Conservation (phyloP, 2,797 vertebrate genomes). For the Coregonus suidteri region DNA sequence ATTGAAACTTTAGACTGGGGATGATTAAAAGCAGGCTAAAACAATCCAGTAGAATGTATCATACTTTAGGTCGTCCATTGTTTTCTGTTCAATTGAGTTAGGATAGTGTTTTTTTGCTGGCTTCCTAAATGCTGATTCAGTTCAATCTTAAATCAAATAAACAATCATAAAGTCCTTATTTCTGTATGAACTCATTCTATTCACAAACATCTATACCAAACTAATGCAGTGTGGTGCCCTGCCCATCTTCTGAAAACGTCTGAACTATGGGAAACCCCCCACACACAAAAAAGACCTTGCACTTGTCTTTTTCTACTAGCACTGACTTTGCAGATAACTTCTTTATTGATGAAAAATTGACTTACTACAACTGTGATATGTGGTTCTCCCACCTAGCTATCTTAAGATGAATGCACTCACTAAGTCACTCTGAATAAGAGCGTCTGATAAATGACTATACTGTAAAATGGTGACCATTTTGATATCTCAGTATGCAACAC, state of each 20-base stretch:
- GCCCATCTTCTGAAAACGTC: too few relatives aligned
- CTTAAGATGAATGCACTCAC: too few relatives aligned
- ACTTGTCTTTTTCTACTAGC: too few relatives aligned
- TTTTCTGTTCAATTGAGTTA: constrained; percentile 32
- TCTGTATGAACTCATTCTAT: constrained; percentile 30
- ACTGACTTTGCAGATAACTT: too few relatives aligned
- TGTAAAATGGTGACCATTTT: too few relatives aligned
- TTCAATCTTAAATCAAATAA: constrained; percentile 34
- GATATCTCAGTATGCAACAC: not conserved
- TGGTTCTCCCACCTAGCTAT: too few relatives aligned
- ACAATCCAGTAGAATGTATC: constrained; percentile 30
- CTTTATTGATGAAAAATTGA: too few relatives aligned
- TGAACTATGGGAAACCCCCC: too few relatives aligned
- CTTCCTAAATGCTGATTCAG: constrained; percentile 39
- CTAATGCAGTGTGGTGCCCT: not conserved
- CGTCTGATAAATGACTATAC: too few relatives aligned
- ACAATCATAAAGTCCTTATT: constrained; percentile 38
- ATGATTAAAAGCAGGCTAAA: constrained; percentile 56
- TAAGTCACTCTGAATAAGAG: too few relatives aligned
- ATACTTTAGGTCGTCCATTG: constrained; percentile 36
- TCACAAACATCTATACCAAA: constrained; percentile 29
- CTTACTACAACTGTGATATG: too few relatives aligned
- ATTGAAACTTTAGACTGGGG: constrained; percentile 24
- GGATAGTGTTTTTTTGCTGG: constrained; percentile 21
- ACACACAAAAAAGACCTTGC: too few relatives aligned